A percentile compares a stretch with the other conserved stretches of the same genome.
phyloP scores from a whole-genome alignment of 1,140 invertebrate species.

The Kradibia gibbosae region DNA sequence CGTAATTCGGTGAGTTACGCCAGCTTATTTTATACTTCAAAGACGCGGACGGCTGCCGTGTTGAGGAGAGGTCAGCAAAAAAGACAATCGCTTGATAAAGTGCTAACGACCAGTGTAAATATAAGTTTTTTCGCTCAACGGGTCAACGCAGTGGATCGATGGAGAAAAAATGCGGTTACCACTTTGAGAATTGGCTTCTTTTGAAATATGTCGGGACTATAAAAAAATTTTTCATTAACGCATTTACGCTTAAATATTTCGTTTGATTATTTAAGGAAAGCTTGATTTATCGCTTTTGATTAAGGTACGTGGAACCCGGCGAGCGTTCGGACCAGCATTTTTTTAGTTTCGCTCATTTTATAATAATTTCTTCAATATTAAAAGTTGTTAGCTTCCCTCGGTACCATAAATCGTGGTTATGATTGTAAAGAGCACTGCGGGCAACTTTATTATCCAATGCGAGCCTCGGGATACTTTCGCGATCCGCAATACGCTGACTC shows the following conservation, averaged over 20 bases:
- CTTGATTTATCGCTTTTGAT: slow-evolving; percentile 10
- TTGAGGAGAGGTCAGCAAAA: not conserved
- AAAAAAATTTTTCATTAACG: not conserved
- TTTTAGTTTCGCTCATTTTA: not conserved
- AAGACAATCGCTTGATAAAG: slow-evolving; percentile 28
- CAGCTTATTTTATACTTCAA: slow-evolving; percentile 20
- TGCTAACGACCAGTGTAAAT: slow-evolving; percentile 22
- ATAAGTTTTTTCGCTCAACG: not conserved
- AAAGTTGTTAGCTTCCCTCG: not conserved
- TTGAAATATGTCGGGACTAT: not conserved
- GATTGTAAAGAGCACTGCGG: not conserved
- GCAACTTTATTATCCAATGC: not conserved
- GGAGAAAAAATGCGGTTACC: not conserved
- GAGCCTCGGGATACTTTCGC: not conserved
- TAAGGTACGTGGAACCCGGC: not conserved
- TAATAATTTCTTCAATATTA: not conserved
- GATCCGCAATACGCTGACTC: not conserved
- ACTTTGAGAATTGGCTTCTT: slow-evolving; percentile 1
- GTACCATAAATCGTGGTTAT: not conserved
- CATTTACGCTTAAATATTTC: not conserved
- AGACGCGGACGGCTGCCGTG: not conserved
- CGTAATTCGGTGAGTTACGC: slow-evolving; percentile 23
- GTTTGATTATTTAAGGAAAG: slow-evolving; percentile 5
- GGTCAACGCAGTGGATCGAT: slow-evolving; percentile 2
- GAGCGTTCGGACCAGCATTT: not conserved